These are phyloP conservation scores for Fulica atra DNA, from an alignment of 2,113 vertebrate genomes.

Conservation along the genomic window DNA sequence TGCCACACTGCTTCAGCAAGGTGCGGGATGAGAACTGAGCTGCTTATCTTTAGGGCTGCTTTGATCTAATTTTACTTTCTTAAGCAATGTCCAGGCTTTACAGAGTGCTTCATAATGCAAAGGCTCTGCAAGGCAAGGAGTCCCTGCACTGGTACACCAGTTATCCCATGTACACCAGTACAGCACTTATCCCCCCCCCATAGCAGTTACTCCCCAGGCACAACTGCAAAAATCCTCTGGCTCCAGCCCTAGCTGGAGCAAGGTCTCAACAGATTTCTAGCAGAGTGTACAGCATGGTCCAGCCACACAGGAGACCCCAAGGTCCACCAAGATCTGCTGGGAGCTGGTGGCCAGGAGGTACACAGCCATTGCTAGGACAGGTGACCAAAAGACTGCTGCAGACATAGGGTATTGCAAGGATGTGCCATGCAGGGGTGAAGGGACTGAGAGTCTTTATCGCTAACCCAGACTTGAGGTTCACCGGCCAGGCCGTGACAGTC, in stretches of 20 bases:
- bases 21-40: not conserved
- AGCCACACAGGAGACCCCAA: not conserved
- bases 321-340: not conserved
- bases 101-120: not conserved
- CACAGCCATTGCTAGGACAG: not conserved
- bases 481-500: not conserved
- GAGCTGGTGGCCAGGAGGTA: not conserved
- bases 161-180: not conserved
- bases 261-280: not conserved
- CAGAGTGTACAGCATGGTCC: not conserved
- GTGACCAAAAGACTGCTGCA: not conserved
- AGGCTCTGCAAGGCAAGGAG: not conserved
- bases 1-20: not conserved
- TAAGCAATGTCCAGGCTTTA: not conserved
- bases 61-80: constrained; percentile 40
- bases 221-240: not conserved
- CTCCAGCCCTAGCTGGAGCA: not conserved
- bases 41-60: not conserved
- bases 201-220: not conserved
- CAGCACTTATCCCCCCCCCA: not conserved
- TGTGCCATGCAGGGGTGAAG: not conserved
- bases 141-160: not conserved
- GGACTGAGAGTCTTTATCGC: not conserved
- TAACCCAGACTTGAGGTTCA: not conserved
- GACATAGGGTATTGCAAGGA: not conserved